Percentiles rank a stretch among this genome's conserved stretches.
phyloP scores from a whole-genome alignment of 2,113 vertebrate genomes.

The Calidris pygmaea region DNA sequence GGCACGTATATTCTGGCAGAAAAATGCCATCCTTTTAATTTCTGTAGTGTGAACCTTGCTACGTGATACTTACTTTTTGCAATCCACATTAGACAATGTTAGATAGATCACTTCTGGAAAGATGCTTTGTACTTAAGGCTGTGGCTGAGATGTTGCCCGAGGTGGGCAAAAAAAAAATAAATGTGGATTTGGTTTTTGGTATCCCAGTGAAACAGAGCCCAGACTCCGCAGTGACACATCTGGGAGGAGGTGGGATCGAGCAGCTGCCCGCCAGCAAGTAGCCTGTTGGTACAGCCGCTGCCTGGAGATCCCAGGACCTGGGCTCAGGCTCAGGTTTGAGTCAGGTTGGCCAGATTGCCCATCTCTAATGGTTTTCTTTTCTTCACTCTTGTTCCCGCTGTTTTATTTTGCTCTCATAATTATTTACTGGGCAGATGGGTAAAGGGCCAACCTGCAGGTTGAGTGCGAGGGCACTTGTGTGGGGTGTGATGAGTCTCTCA shows the following conservation, averaged over 20 bases:
- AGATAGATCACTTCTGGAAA: neutral
- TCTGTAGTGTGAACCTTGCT: neutral
- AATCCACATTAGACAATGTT: neutral
- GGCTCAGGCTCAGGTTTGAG: neutral
- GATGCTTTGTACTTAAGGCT: neutral
- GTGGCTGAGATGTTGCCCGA: neutral
- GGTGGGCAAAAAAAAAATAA: neutral
- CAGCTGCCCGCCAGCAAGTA: neutral
- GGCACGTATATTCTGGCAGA: neutral
- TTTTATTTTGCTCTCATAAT: neutral
- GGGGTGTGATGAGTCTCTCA: neutral
- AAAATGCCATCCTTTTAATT: neutral
- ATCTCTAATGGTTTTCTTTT: neutral
- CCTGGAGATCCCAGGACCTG: neutral
- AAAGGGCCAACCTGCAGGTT: neutral
- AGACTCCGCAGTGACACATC: no score
- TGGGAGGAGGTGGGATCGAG: neutral
- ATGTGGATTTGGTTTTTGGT: neutral
- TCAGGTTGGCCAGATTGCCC: neutral
- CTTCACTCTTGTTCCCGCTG: rapidly evolving
- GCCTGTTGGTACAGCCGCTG: neutral
- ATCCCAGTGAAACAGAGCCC: neutral
- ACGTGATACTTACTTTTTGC: neutral
- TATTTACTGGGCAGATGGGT: neutral
- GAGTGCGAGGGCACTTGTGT: neutral